Evolutionary conservation across 2,888 invertebrate species (phyloP).

Genomic region (Acanthosepion pharaonis): DNA sequence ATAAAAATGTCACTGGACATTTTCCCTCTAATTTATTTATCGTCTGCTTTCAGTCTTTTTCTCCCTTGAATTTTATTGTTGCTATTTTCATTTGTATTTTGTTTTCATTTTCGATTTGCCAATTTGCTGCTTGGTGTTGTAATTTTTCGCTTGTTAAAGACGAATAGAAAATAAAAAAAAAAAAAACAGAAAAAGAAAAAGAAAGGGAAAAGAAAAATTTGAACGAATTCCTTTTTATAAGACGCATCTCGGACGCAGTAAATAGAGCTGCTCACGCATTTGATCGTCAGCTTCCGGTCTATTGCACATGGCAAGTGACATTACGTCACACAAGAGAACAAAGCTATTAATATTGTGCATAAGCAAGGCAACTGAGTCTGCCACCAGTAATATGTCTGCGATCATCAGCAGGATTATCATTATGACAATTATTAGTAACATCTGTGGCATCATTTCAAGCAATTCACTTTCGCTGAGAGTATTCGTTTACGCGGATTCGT

Average conservation of each 20-base stretch:
- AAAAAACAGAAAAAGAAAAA: too few relatives aligned
- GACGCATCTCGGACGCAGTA: neutral
- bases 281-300: neutral
- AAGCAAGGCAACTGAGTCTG: neutral
- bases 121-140: conserved; percentile 16
- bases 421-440: too few relatives aligned
- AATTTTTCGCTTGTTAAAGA: neutral
- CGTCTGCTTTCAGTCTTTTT: neutral
- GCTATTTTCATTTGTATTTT: neutral
- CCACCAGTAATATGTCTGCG: too few relatives aligned
- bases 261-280: neutral
- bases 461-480: too few relatives aligned
- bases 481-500: neutral
- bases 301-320: neutral
- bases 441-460: too few relatives aligned
- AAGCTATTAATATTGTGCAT: neutral
- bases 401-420: too few relatives aligned
- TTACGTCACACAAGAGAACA: neutral
- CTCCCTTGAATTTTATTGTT: neutral
- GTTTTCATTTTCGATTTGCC: neutral
- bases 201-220: too few relatives aligned
- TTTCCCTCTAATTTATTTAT: too few relatives aligned
- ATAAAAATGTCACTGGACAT: too few relatives aligned
- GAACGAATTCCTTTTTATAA: neutral
- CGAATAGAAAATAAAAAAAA: neutral